A percentile compares a stretch with the other conserved stretches of the same genome.
These are phyloP conservation scores for Astropecten irregularis DNA, from an alignment of 53 echinoderm and acorn worm genomes.

Conservation along the genomic window DNA sequence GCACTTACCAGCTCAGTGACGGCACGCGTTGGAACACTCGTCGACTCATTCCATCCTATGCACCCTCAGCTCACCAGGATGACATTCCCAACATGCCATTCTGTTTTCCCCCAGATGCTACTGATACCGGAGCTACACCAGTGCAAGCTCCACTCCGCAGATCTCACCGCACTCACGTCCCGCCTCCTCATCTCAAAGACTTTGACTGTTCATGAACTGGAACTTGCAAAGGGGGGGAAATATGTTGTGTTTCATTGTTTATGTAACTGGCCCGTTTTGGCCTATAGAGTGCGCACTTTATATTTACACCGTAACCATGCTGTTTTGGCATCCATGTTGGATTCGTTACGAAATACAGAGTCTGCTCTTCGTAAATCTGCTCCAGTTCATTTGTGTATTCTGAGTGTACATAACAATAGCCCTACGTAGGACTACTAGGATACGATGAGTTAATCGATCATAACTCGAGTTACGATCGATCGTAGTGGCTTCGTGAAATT, in stretches of 20 bases:
- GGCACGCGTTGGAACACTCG: slow-evolving; percentile 58
- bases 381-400: too few relatives aligned
- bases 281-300: too few relatives aligned
- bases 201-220: slow-evolving; percentile 33
- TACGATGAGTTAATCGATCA: too few relatives aligned
- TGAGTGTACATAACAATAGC: too few relatives aligned
- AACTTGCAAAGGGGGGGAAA: background rate
- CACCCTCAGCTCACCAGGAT: background rate
- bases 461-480: too few relatives aligned
- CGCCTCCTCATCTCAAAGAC: background rate
- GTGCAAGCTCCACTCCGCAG: background rate
- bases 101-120: background rate
- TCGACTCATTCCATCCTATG: slow-evolving; percentile 23
- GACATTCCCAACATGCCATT: background rate
- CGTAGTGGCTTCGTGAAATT: too few relatives aligned
- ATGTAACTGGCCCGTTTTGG: too few relatives aligned
- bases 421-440: too few relatives aligned
- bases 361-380: too few relatives aligned
- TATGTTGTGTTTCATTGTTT: background rate
- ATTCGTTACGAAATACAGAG: too few relatives aligned
- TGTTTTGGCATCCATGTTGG: too few relatives aligned
- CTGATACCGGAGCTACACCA: background rate
- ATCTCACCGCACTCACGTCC: background rate
- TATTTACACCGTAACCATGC: too few relatives aligned
- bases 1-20: slow-evolving; percentile 47